These are phyloP conservation scores for Diaprepes abbreviatus DNA, from an alignment of 2,888 invertebrate genomes.

Conservation along the genomic window DNA sequence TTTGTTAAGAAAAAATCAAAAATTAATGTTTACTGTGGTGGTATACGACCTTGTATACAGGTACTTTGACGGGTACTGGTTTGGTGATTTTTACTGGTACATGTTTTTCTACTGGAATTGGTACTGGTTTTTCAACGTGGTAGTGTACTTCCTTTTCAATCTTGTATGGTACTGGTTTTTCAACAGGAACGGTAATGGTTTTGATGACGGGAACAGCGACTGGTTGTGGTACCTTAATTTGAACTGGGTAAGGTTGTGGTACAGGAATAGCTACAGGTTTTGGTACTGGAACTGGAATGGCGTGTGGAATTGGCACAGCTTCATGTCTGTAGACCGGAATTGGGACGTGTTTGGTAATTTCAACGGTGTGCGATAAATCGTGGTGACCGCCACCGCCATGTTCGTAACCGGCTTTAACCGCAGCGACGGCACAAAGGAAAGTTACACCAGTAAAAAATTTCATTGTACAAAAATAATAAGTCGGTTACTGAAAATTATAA, in stretches of 20 bases:
- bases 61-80: slow-evolving; percentile 79
- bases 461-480: slow-evolving; percentile 46
- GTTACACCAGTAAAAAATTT: slow-evolving; percentile 56
- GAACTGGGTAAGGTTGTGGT: slow-evolving; percentile 79
- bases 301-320: slow-evolving; percentile 66
- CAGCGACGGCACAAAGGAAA: slow-evolving; percentile 60
- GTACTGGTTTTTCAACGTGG: slow-evolving; percentile 78
- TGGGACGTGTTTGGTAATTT: slow-evolving; percentile 77
- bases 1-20: slow-evolving; percentile 40
- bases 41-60: slow-evolving; percentile 79
- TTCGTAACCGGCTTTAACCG: slow-evolving; percentile 63
- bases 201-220: slow-evolving; percentile 78
- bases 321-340: slow-evolving; percentile 71
- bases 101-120: slow-evolving; percentile 78
- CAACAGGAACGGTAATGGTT: slow-evolving; percentile 78
- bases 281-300: slow-evolving; percentile 75
- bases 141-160: slow-evolving; percentile 77
- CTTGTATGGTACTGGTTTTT: slow-evolving; percentile 80
- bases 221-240: slow-evolving; percentile 77
- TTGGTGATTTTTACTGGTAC: slow-evolving; percentile 78
- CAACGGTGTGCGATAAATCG: slow-evolving; percentile 73
- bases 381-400: slow-evolving; percentile 63
- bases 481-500: slow-evolving; percentile 55
- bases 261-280: slow-evolving; percentile 78
- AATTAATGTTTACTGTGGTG: slow-evolving; percentile 74